A percentile compares a stretch with the other conserved stretches of the same genome.
Evolutionary conservation across 92 coral and sea anemone species (phyloP).

Genomic region (Palythoa grandiflora): DNA sequence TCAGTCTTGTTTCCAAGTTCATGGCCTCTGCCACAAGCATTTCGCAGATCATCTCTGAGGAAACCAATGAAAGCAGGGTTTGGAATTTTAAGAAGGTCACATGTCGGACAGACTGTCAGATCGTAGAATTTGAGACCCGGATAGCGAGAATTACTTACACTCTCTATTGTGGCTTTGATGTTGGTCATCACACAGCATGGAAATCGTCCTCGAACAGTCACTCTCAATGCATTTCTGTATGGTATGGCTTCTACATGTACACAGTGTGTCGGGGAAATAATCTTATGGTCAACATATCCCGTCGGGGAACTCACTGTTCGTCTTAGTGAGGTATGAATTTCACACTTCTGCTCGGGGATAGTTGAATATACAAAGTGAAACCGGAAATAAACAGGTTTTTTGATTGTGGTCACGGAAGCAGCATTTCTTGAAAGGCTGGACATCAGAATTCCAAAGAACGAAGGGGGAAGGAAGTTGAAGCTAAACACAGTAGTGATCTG

Average conservation of each 20-base stretch:
- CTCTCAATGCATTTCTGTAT: constrained; percentile 63
- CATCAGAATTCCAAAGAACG: constrained; percentile 82
- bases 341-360: constrained; percentile 63
- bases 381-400: constrained; percentile 77
- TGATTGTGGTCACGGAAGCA: constrained; percentile 51
- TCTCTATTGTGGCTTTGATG: constrained; percentile 71
- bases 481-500: constrained; percentile 80
- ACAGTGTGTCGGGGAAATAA: constrained; percentile 57
- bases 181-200: constrained; percentile 90
- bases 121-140: constrained; percentile 79
- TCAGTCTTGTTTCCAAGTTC: constrained; percentile 65
- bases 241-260: constrained; percentile 78
- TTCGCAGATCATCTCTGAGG: constrained; percentile 47
- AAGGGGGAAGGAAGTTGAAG: constrained; percentile 86
- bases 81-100: constrained; percentile 56
- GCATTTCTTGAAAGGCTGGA: constrained; percentile 61
- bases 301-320: constrained; percentile 51
- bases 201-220: constrained; percentile 70
- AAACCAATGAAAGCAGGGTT: constrained; percentile 59
- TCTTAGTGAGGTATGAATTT: constrained; percentile 71
- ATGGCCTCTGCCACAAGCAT: constrained; percentile 80
- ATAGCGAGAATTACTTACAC: constrained; percentile 74
- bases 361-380: constrained; percentile 78
- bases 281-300: constrained; percentile 63
- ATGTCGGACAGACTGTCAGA: constrained; percentile 70